Base-by-base conservation (phyloP, 2,888 invertebrate species). In the Machimus rusticus region DNA sequence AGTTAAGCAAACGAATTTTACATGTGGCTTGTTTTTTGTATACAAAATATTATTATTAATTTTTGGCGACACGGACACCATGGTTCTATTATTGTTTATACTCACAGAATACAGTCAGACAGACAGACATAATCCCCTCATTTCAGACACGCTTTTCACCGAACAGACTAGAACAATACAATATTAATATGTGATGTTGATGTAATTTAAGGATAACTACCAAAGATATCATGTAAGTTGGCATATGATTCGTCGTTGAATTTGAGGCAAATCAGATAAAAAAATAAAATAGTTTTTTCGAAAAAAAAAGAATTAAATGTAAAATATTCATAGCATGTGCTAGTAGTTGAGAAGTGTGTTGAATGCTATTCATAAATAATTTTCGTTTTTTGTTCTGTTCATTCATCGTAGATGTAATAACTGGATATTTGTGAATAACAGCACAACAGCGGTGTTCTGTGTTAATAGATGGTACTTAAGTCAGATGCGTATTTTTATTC, bases 1-100 rank as follows among this genome's bases (percentile, higher is more conserved):
- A 74, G 74, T 74, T 85, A 85, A 85, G 78, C 12, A 87, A 87
- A 87, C 79, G 87, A 87, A 87, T 87, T 87, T 78, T 86, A 86
- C 78, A 51, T 76, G 77, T 78, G 57, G 78, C 86, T 86, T 86
- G 51, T 78, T 78, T 82, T 82, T 77, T 86, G n/a, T 57, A 57
- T 39, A 57, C 55, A 77, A 74, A 74, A 74, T 1, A 84, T 84
- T 5, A 76, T 76, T 5, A 76, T 76, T 76, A 16, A 6, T 76
- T 34, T 76, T 76, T 37, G 6, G n/a, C 34, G 34, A 74, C 34
- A 85, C 74, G 43, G 43, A 85, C 3, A 82, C 31, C 6, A 82
- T 66, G 66, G 66, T 66, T 66, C 28, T 66, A 81, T 82, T 55
- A 37, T 55, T 84, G 19, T 74, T 74, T 86, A 74, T 23, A 66